Base-by-base conservation (phyloP, 2,888 invertebrate species). In the Gastracanthus pulcherrimus region DNA sequence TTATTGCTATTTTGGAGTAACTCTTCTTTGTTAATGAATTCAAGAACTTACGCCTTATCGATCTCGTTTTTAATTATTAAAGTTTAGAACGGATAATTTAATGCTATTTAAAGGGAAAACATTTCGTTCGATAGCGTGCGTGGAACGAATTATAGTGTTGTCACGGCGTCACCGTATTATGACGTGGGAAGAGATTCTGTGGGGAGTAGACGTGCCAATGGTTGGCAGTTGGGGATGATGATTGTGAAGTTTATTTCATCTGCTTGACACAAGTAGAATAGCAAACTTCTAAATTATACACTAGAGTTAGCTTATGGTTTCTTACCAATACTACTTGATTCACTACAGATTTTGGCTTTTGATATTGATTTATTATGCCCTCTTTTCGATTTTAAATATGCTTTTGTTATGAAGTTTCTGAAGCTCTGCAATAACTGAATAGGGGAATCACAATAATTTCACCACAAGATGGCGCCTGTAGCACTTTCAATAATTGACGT, bases 121-220 rank as follows among this genome's bases (percentile, higher is more conserved):
- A 45, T n/a, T n/a, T 23, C 2, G n/a, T n/a, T n/a, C n/a, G n/a
- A 3, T 1, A 41, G 6, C 60, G 31, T n/a, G 29, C 3, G 60
- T 7, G 11, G 60, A n/a, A 34, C 31, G 60, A 60, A 23, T 55
- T 55, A 7, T 34, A 6, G 60, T 60, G 31, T 60, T 60, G 31
- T 31, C 7, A 23, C 26, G 41, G 31, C n/a, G 38, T 23, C 13
- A 23, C 7, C 36, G 29, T 66, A 34, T 66, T 75, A n/a, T 75
- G 66, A 75, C 66, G 36, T 38, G 26, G 4, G 55, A 55, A 51
- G 51, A 19, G 2, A 23, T 48, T n/a, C 29, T 41, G 55, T 38
- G 76, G 34, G 23, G 58, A 55, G 19, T 26, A 23, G 23, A 76
- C 76, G 76, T 76, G 76, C 38, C 48, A 7, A 31, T 41, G 67